Percentiles rank a stretch among this genome's conserved stretches.
Conservation (phyloP, 2,797 vertebrate genomes). For the Lemur catta region DNA sequence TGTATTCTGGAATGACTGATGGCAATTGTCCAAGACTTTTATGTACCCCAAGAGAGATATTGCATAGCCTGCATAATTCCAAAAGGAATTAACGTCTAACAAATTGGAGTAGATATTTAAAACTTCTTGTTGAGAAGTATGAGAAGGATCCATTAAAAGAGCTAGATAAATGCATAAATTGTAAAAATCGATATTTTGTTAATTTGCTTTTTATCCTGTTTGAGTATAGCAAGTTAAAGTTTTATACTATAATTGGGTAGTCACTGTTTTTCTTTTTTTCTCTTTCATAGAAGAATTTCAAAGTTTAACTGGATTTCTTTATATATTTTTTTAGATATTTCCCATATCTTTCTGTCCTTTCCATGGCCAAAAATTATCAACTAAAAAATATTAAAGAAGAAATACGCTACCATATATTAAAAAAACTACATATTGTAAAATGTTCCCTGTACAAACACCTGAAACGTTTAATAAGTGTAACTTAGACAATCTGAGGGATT, state of each 20-base stretch:
- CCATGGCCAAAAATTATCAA: background rate
- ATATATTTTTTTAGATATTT: background rate
- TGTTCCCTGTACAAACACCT: background rate
- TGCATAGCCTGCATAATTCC: constrained; percentile 66
- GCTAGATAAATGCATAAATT: background rate
- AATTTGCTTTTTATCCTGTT: background rate
- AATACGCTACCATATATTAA: background rate
- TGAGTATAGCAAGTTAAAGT: background rate
- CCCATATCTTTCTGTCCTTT: background rate
- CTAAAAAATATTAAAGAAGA: background rate
- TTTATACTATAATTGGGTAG: background rate
- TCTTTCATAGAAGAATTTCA: constrained; percentile 24
- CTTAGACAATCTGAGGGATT: background rate
- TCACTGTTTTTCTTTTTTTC: background rate
- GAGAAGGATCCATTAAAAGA: background rate
- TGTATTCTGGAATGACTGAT: constrained; percentile 65
- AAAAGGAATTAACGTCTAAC: constrained; percentile 31
- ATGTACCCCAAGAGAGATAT: constrained; percentile 65
- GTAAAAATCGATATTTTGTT: background rate
- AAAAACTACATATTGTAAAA: background rate
- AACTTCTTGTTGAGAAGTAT: background rate
- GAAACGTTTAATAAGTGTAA: background rate
- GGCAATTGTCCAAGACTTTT: constrained; percentile 54
- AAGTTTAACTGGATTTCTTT: background rate
- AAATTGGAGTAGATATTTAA: constrained; percentile 1